A percentile compares a stretch with the other conserved stretches of the same genome.
Evolutionary conservation across 2,797 vertebrate species (phyloP).

Genomic region (Dendrocincla tyrannina): DNA sequence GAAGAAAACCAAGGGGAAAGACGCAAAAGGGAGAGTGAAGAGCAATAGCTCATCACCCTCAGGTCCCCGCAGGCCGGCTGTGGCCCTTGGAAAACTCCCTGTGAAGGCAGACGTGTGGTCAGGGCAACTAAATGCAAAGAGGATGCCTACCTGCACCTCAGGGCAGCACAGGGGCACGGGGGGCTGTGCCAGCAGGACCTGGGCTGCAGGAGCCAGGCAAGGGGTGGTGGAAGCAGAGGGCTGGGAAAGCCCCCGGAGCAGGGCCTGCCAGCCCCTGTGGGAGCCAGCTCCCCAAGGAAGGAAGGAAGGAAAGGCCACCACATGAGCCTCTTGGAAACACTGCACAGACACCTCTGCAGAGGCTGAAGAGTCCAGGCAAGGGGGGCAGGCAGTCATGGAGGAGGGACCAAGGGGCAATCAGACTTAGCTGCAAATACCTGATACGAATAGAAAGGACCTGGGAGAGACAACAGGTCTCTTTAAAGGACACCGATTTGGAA

Average conservation of each 20-base stretch:
- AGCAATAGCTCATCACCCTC: neutral
- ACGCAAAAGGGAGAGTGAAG: constrained; percentile 46
- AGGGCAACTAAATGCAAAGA: neutral
- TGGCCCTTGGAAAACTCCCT: constrained; percentile 23
- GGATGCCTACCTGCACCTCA: neutral
- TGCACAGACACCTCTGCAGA: neutral
- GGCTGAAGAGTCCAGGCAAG: neutral
- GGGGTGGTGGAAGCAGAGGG: neutral
- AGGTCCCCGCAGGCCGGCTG: neutral
- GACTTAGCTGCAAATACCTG: neutral
- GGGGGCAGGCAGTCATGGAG: neutral
- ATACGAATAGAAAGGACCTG: neutral
- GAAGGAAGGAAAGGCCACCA: neutral
- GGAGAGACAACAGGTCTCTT: neutral
- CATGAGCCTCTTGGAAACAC: neutral
- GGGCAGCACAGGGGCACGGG: neutral
- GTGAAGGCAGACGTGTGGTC: neutral
- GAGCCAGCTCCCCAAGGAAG: neutral
- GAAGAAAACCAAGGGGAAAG: constrained; percentile 70
- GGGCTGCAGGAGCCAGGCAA: neutral
- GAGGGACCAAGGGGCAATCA: neutral
- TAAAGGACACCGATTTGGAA: neutral
- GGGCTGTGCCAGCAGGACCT: neutral
- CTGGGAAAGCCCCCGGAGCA: neutral
- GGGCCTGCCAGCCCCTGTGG: neutral